Percentiles rank a stretch among this genome's conserved stretches.
phyloP scores from a whole-genome alignment of 2,888 invertebrate species.

The Erannis defoliaria region DNA sequence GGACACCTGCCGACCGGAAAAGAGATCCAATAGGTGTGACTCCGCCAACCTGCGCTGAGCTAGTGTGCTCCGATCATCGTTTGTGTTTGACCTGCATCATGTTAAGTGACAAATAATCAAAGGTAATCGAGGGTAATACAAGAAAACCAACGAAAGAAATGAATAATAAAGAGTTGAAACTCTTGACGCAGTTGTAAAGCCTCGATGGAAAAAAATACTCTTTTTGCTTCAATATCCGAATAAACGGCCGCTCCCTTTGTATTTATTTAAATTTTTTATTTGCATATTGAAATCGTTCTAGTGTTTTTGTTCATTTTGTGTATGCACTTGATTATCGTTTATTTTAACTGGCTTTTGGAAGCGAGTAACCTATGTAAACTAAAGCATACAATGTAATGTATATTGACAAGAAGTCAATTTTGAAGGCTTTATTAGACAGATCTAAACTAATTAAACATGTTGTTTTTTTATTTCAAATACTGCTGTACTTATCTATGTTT shows the following conservation, averaged over 20 bases:
- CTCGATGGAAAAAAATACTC: constrained; percentile 21
- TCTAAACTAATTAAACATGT: too few relatives aligned
- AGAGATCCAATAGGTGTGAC: background rate
- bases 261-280: constrained; percentile 55
- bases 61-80: too few relatives aligned
- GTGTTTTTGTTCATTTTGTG: constrained; percentile 42
- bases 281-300: constrained; percentile 55
- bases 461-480: too few relatives aligned
- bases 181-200: constrained; percentile 7
- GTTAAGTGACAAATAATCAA: too few relatives aligned
- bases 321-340: constrained; percentile 29
- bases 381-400: too few relatives aligned
- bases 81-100: background rate
- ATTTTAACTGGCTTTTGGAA: constrained; percentile 16
- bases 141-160: background rate
- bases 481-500: too few relatives aligned
- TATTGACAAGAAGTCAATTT: too few relatives aligned
- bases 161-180: constrained; percentile 6
- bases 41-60: too few relatives aligned
- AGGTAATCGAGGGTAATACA: too few relatives aligned
- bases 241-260: constrained; percentile 50
- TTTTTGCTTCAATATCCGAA: constrained; percentile 49
- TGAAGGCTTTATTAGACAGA: too few relatives aligned
- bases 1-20: too few relatives aligned
- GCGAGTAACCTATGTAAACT: background rate